These are phyloP conservation scores for Dufourea novaeangliae DNA, from an alignment of 1,140 invertebrate genomes.

Conservation along the genomic window DNA sequence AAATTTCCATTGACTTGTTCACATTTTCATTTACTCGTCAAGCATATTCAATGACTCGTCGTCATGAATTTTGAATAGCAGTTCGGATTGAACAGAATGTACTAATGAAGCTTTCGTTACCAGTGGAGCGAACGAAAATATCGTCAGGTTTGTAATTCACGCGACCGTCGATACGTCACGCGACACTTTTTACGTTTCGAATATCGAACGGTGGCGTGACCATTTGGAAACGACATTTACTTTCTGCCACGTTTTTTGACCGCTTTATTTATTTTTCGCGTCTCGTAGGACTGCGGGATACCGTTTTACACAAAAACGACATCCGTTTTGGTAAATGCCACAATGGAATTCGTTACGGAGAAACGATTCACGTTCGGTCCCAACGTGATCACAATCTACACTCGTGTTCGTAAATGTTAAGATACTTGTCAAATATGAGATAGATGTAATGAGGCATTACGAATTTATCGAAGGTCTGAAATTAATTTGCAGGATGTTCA, in stretches of 20 bases:
- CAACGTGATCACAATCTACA: too few species aligned
- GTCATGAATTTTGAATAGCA: neutral
- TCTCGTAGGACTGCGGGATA: neutral
- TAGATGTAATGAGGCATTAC: too few species aligned
- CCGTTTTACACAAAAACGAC: neutral
- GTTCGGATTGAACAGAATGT: neutral
- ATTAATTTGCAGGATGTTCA: too few species aligned
- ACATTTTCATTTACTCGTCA: too few species aligned
- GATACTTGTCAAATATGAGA: too few species aligned
- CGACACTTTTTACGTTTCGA: slow-evolving; percentile 2
- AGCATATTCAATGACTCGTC: neutral
- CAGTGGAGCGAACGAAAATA: too few species aligned
- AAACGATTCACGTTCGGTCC: too few species aligned
- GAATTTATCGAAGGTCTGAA: too few species aligned
- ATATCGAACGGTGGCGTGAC: neutral
- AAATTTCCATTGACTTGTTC: too few species aligned
- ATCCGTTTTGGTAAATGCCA: neutral
- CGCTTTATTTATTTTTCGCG: neutral
- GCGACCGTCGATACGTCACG: neutral
- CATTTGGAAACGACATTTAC: neutral
- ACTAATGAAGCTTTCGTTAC: slow-evolving; percentile 27
- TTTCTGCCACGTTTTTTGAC: neutral
- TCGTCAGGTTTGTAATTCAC: too few species aligned
- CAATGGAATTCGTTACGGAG: neutral
- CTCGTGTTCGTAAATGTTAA: too few species aligned